phyloP scores from a whole-genome alignment of 2,797 vertebrate species.

The Hippoglossus hippoglossus region DNA sequence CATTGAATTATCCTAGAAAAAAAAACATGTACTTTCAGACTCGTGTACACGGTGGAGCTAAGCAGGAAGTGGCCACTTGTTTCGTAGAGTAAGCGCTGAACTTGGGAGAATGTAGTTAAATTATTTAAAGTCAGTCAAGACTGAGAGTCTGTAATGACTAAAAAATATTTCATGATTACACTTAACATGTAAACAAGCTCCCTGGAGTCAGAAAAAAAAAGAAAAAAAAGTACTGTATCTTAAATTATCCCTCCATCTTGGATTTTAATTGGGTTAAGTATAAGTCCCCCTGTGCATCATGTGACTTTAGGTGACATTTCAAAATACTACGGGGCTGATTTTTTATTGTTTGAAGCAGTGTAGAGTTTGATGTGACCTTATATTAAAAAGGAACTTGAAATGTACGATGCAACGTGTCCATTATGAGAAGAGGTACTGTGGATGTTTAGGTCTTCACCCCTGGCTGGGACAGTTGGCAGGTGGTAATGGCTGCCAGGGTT shows the following conservation, averaged over 20 bases:
- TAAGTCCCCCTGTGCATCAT: not conserved
- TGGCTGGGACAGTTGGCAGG: slow-evolving; percentile 65
- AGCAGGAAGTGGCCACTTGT: slow-evolving; percentile 24
- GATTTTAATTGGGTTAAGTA: slow-evolving; percentile 24
- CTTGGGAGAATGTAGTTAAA: slow-evolving; percentile 32
- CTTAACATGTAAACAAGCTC: slow-evolving; percentile 33
- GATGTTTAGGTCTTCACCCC: slow-evolving; percentile 63
- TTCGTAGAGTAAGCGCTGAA: slow-evolving; percentile 26
- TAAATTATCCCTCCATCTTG: slow-evolving; percentile 6
- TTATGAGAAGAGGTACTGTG: slow-evolving; percentile 35
- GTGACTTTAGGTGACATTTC: not conserved
- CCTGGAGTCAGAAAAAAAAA: slow-evolving; percentile 10
- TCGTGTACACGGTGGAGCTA: slow-evolving; percentile 19
- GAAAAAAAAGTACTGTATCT: slow-evolving; percentile 17
- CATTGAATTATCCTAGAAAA: slow-evolving; percentile 17
- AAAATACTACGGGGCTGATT: not conserved
- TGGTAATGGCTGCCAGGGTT: slow-evolving; percentile 67
- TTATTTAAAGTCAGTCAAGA: slow-evolving; percentile 49
- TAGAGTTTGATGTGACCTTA: not conserved
- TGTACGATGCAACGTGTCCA: slow-evolving; percentile 31
- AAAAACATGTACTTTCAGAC: slow-evolving; percentile 7
- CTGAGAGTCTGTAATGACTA: slow-evolving; percentile 30
- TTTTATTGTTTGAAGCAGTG: not conserved
- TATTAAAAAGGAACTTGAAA: slow-evolving; percentile 13
- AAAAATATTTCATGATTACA: slow-evolving; percentile 42